Conservation (phyloP, 2,113 vertebrate genomes). For the Boleophthalmus pectinirostris region DNA sequence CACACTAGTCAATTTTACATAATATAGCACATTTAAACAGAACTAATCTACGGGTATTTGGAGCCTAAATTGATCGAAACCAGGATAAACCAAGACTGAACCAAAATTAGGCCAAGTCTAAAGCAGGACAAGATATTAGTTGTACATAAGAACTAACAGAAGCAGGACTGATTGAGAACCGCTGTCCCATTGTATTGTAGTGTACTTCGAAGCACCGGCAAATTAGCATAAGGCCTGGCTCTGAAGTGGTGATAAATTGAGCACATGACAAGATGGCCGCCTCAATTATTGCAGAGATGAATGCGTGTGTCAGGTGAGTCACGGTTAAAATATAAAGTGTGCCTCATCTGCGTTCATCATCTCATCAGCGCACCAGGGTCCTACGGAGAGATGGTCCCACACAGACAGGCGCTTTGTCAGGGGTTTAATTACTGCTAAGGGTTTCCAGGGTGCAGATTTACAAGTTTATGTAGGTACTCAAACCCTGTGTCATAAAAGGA, state of each 20-base stretch:
- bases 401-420: conserved; percentile 82
- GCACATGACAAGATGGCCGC: conserved; percentile 27
- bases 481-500: conserved; percentile 19
- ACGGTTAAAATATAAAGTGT: conserved; percentile 50
- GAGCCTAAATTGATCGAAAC: neutral
- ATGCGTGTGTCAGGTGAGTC: conserved; percentile 51
- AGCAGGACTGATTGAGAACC: conserved; percentile 1
- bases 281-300: conserved; percentile 59
- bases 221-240: conserved; percentile 48
- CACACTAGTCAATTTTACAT: too few relatives aligned
- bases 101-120: neutral
- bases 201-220: conserved; percentile 14
- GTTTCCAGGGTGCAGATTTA: conserved; percentile 64
- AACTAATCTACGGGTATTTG: too few relatives aligned
- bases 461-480: neutral
- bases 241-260: conserved; percentile 45
- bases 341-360: conserved; percentile 56
- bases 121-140: too few relatives aligned
- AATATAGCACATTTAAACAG: too few relatives aligned
- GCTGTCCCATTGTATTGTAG: conserved; percentile 1
- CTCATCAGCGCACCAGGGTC: conserved; percentile 66
- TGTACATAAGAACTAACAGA: neutral
- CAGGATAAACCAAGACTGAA: neutral
- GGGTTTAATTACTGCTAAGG: conserved; percentile 84
- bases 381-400: conserved; percentile 74